phyloP scores from a whole-genome alignment of 1,140 invertebrate species.

The Brachionus calyciflorus region DNA sequence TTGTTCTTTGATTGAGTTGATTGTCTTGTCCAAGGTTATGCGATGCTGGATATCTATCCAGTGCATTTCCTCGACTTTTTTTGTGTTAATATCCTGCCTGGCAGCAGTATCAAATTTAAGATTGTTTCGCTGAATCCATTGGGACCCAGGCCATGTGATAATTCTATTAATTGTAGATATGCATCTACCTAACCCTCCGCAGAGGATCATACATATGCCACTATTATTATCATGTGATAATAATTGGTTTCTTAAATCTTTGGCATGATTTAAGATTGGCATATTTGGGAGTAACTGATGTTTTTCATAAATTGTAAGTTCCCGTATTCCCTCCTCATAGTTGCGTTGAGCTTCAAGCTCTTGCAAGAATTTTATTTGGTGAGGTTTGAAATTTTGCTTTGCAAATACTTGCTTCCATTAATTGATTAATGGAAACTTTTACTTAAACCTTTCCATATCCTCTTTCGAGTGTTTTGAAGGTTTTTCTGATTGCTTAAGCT shows the following conservation, averaged over 20 bases:
- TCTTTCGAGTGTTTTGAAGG: background rate
- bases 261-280: background rate
- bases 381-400: background rate
- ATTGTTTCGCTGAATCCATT: background rate
- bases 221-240: background rate
- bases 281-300: background rate
- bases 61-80: background rate
- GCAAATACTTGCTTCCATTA: background rate
- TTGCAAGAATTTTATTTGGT: background rate
- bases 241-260: background rate
- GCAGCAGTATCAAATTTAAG: background rate
- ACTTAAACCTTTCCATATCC: background rate
- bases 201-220: background rate
- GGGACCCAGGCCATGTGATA: background rate
- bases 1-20: background rate
- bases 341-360: background rate
- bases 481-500: background rate
- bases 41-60: background rate
- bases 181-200: background rate
- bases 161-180: background rate
- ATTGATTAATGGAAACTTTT: background rate
- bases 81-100: background rate
- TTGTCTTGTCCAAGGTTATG: background rate
- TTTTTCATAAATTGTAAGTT: background rate
- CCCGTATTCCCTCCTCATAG: too few relatives aligned